Evolutionary conservation across 2,888 invertebrate species (phyloP), one percentile per base, ranked within the genome.

Genomic region (Mechanitis mazaeus): DNA sequence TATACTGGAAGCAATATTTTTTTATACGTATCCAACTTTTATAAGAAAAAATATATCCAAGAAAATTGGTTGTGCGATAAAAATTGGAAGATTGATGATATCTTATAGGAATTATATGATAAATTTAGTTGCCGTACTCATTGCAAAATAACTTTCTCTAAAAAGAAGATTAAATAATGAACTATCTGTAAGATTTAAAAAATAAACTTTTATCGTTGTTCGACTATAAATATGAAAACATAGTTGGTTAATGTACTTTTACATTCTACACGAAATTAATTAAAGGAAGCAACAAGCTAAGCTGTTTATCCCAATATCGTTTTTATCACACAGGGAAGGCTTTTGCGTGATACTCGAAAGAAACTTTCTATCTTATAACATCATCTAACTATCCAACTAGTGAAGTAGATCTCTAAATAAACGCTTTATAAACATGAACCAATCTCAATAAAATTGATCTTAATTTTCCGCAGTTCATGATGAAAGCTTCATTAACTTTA

Each of bases 361-460:
- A 38, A 54, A 55, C 55, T 50, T 42, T 58, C 33, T 55, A 35
- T 55, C 42, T 45, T 35, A 45, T 31, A 46, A 35, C 55, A 63
- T 62, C 64, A 63, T 64, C 63, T 63, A 67, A 66, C 68, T 64
- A 70, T 62, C 68, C 64, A 67, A 70, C 68, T 69, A 70, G 59
- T 58, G 65, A 66, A 70, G 65, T 68, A 66, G 63, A 63, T 63
- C 58, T 64, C 68, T 63, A 65, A 69, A 68, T 67, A 70, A 69
- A 70, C 70, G 70, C 68, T 71, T 66, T 70, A 55, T 56, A 69
- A 70, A 71, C 72, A 69, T 75, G 71, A 75, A 69, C 70, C 72
- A 70, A 67, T 68, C 70, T 71, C 68, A 64, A 69, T 72, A 74
- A 75, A 75, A 77, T 76, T 73, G 69, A 71, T 68, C 72, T 69